Percentiles rank a stretch among this genome's conserved stretches.
These are phyloP conservation scores for Apamea sordens DNA, from an alignment of 2,888 invertebrate species.

Conservation along the genomic window DNA sequence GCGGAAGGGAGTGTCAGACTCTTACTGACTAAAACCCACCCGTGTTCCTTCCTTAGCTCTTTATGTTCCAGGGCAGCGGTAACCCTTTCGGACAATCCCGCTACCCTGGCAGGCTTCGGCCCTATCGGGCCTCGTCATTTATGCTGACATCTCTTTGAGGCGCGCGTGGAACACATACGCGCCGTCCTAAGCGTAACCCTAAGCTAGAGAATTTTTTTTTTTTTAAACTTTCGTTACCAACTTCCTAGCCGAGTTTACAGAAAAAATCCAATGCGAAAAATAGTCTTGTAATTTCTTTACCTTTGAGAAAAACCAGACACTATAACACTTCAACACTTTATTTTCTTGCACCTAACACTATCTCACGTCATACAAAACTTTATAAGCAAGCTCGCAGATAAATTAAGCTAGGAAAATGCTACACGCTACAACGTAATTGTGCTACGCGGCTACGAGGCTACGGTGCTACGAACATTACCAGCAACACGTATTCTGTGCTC, in stretches of 20 bases:
- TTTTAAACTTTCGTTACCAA: background rate
- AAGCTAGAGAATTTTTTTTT: background rate
- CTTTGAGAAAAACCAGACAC: slow-evolving; percentile 23
- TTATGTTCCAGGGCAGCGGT: too few relatives aligned
- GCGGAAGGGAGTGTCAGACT: too few relatives aligned
- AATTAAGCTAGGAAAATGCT: slow-evolving; percentile 22
- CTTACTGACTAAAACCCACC: too few relatives aligned
- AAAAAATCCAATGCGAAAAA: background rate
- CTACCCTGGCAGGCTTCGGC: too few relatives aligned
- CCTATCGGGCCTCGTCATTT: too few relatives aligned
- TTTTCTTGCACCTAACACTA: slow-evolving; percentile 8
- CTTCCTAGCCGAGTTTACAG: background rate
- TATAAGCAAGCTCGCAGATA: slow-evolving; percentile 38
- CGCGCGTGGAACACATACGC: too few relatives aligned
- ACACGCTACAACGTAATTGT: slow-evolving; percentile 27
- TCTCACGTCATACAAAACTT: slow-evolving; percentile 28
- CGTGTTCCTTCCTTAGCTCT: too few relatives aligned
- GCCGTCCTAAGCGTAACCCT: too few relatives aligned
- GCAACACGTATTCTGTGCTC: slow-evolving; percentile 5
- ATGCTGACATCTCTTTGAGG: too few relatives aligned
- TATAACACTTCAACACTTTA: background rate
- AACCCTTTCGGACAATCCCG: too few relatives aligned
- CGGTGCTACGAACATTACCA: slow-evolving; percentile 32
- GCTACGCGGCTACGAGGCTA: slow-evolving; percentile 36
- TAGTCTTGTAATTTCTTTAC: background rate